Evolutionary conservation across 2,797 vertebrate species (phyloP).

Genomic region (Triplophysa bombifrons): DNA sequence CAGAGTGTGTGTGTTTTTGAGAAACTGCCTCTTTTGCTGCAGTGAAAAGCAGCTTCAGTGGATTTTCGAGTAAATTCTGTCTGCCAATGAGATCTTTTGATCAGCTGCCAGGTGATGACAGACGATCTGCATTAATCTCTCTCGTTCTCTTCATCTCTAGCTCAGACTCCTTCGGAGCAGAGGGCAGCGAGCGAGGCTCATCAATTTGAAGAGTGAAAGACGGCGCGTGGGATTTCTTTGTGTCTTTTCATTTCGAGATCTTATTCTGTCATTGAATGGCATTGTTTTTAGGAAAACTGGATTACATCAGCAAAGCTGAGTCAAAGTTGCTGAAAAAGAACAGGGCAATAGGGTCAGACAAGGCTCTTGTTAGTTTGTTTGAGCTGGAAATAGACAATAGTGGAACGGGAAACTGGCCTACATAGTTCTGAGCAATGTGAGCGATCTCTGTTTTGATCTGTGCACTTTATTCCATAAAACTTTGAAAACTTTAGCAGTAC

Average conservation of each 20-base stretch:
- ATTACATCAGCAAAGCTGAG: conserved; percentile 43
- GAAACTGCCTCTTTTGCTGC: conserved; percentile 58
- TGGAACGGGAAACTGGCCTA: too few species aligned
- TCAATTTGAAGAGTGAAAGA: conserved; percentile 42
- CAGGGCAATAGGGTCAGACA: conserved; percentile 34
- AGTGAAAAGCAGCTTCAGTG: conserved; percentile 64
- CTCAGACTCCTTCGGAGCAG: conserved; percentile 35
- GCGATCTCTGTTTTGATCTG: background rate
- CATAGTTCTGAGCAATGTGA: background rate
- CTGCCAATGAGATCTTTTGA: conserved; percentile 76
- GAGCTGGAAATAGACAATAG: conserved; percentile 2
- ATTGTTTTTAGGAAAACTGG: conserved; percentile 24
- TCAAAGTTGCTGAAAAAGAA: conserved; percentile 19
- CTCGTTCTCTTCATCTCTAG: conserved; percentile 29
- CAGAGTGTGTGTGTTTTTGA: conserved; percentile 63
- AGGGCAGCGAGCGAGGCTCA: conserved; percentile 37
- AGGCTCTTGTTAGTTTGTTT: conserved; percentile 28
- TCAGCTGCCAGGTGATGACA: conserved; percentile 75
- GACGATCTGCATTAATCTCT: conserved; percentile 73
- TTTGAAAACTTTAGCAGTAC: conserved; percentile 20
- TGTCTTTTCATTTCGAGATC: conserved; percentile 33
- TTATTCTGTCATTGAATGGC: conserved; percentile 3
- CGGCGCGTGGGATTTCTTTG: conserved; percentile 44
- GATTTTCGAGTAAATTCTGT: conserved; percentile 63
- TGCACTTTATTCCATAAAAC: background rate